Evolutionary conservation across 2,888 invertebrate genomes (phyloP), one percentile per base, ranked within the genome.

Genomic region (Cataglyphis altisquamis): DNA sequence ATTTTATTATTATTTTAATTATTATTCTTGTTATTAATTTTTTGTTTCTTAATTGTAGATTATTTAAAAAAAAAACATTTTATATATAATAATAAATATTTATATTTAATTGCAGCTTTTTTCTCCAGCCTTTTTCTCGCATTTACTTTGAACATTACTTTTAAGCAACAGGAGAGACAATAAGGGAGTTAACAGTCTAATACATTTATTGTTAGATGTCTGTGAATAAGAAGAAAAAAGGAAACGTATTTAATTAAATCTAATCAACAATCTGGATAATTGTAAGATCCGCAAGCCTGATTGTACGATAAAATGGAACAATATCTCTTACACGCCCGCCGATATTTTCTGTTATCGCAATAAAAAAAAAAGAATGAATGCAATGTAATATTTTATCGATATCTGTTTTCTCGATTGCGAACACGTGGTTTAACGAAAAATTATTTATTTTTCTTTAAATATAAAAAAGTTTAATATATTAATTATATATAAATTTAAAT

Each of bases 241-340:
- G 55, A 67, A 57, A 36, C 39, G 77, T 77, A 15, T 25, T n/a
- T 48, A 75, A 75, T 70, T 77, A 75, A 70, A 21, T 21, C 45
- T 75, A 18, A 73, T 15, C 32, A 60, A 25, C 45, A 52, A 64
- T 52, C 9, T 67, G 57, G 77, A 60, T 77, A 82, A 87, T 81
- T 62, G 62, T 39, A 48, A 25, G 55, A n/a, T 41, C 41, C 18
- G 39, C 21, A 57, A 21, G 68, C 70, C 57, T 75, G 81, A 82
- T 68, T 85, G 74, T 41, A 32, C 52, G 10, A 55, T 66, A 77
- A 77, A 77, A 67, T 39, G 73, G 52, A 39, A 64, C 81, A 73
- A 81, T 81, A 62, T 41, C 62, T 60, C 2, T 25, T 25, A 63
- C 36, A 18, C 45, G 25, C 48, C 9, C 25, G 18, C 41, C 73